These are phyloP conservation scores for Pseudomyrmex pallidus DNA, from an alignment of 1,140 invertebrate genomes.

Conservation along the genomic window DNA sequence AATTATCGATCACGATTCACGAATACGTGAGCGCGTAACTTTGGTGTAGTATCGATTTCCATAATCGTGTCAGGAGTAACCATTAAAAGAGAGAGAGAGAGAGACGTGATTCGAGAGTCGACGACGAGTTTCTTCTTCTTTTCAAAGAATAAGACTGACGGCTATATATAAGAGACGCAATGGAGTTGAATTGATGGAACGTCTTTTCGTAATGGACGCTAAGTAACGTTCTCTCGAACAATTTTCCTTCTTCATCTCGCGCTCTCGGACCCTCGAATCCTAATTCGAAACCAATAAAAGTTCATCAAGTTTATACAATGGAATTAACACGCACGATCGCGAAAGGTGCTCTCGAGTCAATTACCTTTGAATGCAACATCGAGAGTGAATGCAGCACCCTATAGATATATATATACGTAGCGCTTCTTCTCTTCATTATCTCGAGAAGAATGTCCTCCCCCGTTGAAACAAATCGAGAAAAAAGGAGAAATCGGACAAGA, in stretches of 20 bases:
- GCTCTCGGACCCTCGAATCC: neutral
- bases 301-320: slow-evolving; percentile 30
- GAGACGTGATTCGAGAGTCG: too few species aligned
- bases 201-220: slow-evolving; percentile 58
- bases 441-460: neutral
- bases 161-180: slow-evolving; percentile 49
- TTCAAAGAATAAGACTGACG: slow-evolving; percentile 11
- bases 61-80: neutral
- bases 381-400: too few species aligned
- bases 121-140: slow-evolving; percentile 3
- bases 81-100: slow-evolving; percentile 7
- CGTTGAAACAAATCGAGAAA: neutral
- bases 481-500: slow-evolving; percentile 47
- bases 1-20: slow-evolving; percentile 19
- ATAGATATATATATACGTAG: neutral
- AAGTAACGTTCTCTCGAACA: slow-evolving; percentile 25
- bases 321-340: slow-evolving; percentile 34
- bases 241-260: slow-evolving; percentile 13
- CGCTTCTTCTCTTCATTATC: neutral
- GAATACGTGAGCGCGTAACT: neutral
- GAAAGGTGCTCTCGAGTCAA: neutral
- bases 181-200: slow-evolving; percentile 57
- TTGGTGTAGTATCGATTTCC: slow-evolving; percentile 6
- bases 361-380: slow-evolving; percentile 20
- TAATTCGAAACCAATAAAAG: slow-evolving; percentile 52